Base-by-base conservation (phyloP, 2,113 vertebrate species). In the Larimichthys crocea region DNA sequence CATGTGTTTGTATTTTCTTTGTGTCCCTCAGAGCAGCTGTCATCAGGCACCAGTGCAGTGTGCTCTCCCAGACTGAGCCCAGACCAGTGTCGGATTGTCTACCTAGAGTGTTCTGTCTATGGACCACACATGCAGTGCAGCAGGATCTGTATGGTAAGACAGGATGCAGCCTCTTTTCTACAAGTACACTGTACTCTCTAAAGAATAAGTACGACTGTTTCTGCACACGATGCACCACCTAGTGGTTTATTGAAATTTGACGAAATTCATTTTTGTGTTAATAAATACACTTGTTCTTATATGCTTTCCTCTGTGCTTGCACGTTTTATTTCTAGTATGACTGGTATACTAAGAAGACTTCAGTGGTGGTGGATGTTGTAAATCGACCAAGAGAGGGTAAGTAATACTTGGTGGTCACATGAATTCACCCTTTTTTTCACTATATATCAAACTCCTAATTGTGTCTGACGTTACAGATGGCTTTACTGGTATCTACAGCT, bases 11-110 rank as follows among this genome's bases (percentile, higher is more conserved):
- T 44, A 11, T 86, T 50, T 65, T 73, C 11, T 26, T 76, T 79
- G 31, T 79, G n/a, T 11, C 19, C 66, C 60, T 80, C 91, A 98
- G 98, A 97, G 82, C 95, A 96, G 85, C 94, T 99, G 50, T 97
- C 97, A 0, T 94, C 94, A 3, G 96, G 95, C 75, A 75, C 87
- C 9, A 42, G 86, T 10, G 95, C 96, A 0, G 92, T 96, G 78
- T 96, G 61, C 82, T 99, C 97, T 35, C 98, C 98, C 0, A 95
- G 96, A n/a, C 94, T 99, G 74, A 99, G 98, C 85, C 98, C 98
- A 5, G 96, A 99, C 5, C 94, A 96, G 31, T 98, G 91, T 88
- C 94, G 92, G 31, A 96, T 99, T 22, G 82, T 97, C 49, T 99
- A 97, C 88, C 93, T 99, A 65, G 96, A 95, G 86, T 96, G 95